These are phyloP conservation scores for Choristoneura rosaceana DNA, from an alignment of 2,888 invertebrate species.

Conservation along the genomic window DNA sequence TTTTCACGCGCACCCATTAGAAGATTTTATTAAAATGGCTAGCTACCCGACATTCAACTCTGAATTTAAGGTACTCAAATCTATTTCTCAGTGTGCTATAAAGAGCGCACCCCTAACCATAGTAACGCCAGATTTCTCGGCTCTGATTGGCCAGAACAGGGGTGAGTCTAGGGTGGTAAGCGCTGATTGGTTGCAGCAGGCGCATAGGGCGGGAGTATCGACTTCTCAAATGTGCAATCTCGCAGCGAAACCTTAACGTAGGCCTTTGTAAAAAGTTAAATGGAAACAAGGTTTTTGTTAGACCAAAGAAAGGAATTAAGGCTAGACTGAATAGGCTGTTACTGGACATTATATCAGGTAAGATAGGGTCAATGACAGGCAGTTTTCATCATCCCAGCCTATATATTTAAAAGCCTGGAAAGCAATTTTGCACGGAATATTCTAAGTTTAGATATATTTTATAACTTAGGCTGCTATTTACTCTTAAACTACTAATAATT, in stretches of 20 bases:
- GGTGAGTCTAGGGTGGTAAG: conserved; percentile 62
- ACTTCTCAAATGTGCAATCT: conserved; percentile 58
- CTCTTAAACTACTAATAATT: too few species aligned
- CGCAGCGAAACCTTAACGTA: conserved; percentile 22
- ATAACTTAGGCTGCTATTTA: too few species aligned
- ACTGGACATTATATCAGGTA: too few species aligned
- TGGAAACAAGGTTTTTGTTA: not conserved
- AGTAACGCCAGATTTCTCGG: conserved; percentile 69
- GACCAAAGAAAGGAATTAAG: not conserved
- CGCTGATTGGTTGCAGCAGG: conserved; percentile 72
- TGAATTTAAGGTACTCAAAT: conserved; percentile 16
- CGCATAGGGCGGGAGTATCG: conserved; percentile 69
- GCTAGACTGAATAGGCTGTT: too few species aligned
- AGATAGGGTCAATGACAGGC: too few species aligned
- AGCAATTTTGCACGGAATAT: too few species aligned
- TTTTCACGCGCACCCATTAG: conserved; percentile 59
- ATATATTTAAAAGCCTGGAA: too few species aligned
- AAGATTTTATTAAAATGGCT: conserved; percentile 66
- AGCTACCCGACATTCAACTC: conserved; percentile 46
- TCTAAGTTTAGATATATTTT: too few species aligned
- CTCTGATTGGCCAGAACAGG: conserved; percentile 64
- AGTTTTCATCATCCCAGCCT: too few species aligned
- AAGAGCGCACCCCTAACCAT: conserved; percentile 58
- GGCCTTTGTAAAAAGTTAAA: conserved; percentile 14
- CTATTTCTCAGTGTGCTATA: conserved; percentile 41